These are phyloP conservation scores for Sorex fumeus DNA, from an alignment of 2,113 vertebrate species.

Conservation along the genomic window DNA sequence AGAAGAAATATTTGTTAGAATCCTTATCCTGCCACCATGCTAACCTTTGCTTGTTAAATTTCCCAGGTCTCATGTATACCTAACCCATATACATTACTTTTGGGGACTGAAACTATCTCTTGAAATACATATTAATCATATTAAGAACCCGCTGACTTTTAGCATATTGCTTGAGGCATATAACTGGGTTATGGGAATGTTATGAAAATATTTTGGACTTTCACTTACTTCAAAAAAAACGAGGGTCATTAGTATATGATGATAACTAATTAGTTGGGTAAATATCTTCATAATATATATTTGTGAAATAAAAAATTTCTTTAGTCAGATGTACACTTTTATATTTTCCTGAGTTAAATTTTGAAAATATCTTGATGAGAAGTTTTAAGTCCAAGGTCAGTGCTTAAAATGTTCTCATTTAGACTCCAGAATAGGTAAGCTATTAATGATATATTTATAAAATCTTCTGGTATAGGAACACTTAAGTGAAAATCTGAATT, in stretches of 20 bases:
- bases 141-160: not conserved
- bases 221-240: not conserved
- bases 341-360: conserved; percentile 48
- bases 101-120: conserved; percentile 20
- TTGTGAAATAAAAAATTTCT: conserved; percentile 62
- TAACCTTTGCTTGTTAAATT: not conserved
- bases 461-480: conserved; percentile 28
- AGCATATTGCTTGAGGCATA: not conserved
- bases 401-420: conserved; percentile 18
- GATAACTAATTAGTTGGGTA: not conserved
- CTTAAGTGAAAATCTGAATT: conserved; percentile 60
- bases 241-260: not conserved
- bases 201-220: conserved; percentile 21
- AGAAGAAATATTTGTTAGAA: not conserved
- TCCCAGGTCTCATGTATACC: not conserved
- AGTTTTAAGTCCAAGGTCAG: not conserved
- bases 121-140: conserved; percentile 47
- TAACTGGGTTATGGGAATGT: conserved; percentile 34
- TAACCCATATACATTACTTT: not conserved
- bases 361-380: conserved; percentile 55
- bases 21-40: not conserved
- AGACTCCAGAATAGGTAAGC: conserved; percentile 22
- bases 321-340: conserved; percentile 1
- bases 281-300: not conserved
- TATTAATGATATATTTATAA: conserved; percentile 44